Evolutionary conservation across 1,140 invertebrate species (phyloP).

Genomic region (fruit fly (Drosophila melanogaster)): Release_6_plus_ISO1_MT NT_033777.3:8778501-8779000

Average conservation of each 20-base stretch:
- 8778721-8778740: constrained; percentile 73
- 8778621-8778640: constrained; percentile 73
- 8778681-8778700: constrained; percentile 77
- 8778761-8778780: constrained; percentile 70
- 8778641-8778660: constrained; percentile 59
- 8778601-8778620: constrained; percentile 65
- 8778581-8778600: constrained; percentile 43
- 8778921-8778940: neutral
- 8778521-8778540: constrained; percentile 77
- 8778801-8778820: constrained; percentile 54
- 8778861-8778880: neutral
- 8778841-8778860: neutral
- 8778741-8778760: constrained; percentile 71
- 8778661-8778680: constrained; percentile 21
- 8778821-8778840: neutral
- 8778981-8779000: neutral
- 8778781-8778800: constrained; percentile 75
- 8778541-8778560: constrained; percentile 78
- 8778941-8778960: neutral
- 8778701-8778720: constrained; percentile 79
- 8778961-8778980: neutral
- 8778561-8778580: constrained; percentile 72
- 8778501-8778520: constrained; percentile 59
- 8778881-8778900: neutral
- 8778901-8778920: neutral